A percentile compares a stretch with the other conserved stretches of the same genome.
phyloP scores from a whole-genome alignment of 2,888 invertebrate species.

The Celastrina argiolus region DNA sequence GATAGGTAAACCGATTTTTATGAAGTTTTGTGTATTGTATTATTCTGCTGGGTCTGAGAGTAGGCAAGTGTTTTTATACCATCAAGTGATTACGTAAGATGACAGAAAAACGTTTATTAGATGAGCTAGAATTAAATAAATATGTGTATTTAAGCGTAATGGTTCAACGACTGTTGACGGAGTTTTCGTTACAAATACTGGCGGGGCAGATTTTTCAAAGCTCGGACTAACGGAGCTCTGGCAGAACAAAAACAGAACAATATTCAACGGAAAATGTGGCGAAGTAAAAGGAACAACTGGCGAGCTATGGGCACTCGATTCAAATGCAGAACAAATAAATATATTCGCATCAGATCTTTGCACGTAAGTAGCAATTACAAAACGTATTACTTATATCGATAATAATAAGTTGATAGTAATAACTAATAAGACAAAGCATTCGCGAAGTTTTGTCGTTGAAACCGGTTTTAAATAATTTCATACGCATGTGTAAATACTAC shows the following conservation, averaged over 20 bases:
- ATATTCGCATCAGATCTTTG: constrained; percentile 89
- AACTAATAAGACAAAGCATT: neutral
- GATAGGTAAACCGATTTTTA: too few relatives aligned
- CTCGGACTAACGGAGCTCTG: constrained; percentile 84
- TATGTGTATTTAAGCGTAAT: constrained; percentile 82
- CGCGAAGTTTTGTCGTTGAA: neutral
- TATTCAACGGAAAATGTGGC: constrained; percentile 81
- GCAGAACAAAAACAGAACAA: constrained; percentile 79
- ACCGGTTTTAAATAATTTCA: neutral
- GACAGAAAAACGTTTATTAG: too few relatives aligned
- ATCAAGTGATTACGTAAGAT: too few relatives aligned
- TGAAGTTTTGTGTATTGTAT: too few relatives aligned
- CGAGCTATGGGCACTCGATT: constrained; percentile 87
- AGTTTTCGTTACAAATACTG: constrained; percentile 85
- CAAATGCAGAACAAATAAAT: constrained; percentile 72
- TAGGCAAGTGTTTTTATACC: too few relatives aligned
- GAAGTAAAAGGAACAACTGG: constrained; percentile 85
- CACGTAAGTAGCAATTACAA: constrained; percentile 74
- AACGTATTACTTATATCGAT: neutral
- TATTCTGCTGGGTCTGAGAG: too few relatives aligned
- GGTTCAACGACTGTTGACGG: constrained; percentile 85
- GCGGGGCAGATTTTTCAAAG: constrained; percentile 78
- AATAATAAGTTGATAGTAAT: too few relatives aligned
- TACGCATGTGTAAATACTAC: neutral
- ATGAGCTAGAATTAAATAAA: too few relatives aligned